Evolutionary conservation across 2,113 vertebrate species (phyloP), one percentile per base, ranked within the genome.

Genomic region (Syngnathus scovelli): DNA sequence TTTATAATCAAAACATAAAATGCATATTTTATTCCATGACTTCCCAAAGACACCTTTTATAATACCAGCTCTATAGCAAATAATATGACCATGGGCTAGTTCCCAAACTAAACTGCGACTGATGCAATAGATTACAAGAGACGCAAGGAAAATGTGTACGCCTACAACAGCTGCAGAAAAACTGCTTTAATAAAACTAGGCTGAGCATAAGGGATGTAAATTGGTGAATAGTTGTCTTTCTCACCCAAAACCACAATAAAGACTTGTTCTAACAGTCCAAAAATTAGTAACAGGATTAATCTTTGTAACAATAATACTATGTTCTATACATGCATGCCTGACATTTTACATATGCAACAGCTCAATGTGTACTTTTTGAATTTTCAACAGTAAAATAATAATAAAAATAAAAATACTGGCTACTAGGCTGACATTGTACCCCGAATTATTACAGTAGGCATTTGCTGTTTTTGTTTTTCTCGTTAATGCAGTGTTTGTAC

Each of bases 121-220:
- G 61, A 77, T 74, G 72, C 59, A 71, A 68, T 82, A 74, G 74
- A 84, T 79, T 75, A 74, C 74, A 85, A 84, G 83, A 75, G 69
- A 68, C 75, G 74, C 27, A 61, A 76, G 27, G 71, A 79, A 76
- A 62, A 77, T 79, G 75, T 71, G 76, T 66, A 71, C 38, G 61
- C 69, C 44, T 74, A 80, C 75, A 68, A 66, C 67, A 77, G 68
- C n/a, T 12, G 60, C 19, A 61, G 61, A 67, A 78, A 68, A 71
- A 33, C 27, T 38, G 64, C 67, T 52, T 59, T 67, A 66, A 13
- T 78, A 73, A 82, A 69, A 63, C 36, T 39, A 59, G 38, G 37
- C 36, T 7, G 19, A 33, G 54, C 11, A 56, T 33, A 56, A 33
- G 12, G 23, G 23, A 56, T 33, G 6, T 56, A 56, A 27, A 33